A percentile compares a stretch with the other conserved stretches of the same genome.
Evolutionary conservation across 1,140 invertebrate species (phyloP).

Genomic region (Aphelenchoides besseyi): DNA sequence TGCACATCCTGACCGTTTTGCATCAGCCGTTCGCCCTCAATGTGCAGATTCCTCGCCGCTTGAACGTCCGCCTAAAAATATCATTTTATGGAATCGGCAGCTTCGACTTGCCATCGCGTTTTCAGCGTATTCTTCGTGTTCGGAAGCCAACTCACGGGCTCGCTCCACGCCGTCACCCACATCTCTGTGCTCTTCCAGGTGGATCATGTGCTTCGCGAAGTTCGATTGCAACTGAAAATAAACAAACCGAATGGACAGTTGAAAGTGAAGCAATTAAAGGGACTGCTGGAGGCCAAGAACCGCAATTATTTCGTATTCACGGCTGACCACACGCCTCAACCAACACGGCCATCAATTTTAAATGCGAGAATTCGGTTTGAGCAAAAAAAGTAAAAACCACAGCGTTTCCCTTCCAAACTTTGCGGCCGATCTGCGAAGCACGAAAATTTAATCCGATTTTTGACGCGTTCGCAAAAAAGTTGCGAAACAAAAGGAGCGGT

Average conservation of each 20-base stretch:
- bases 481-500: too few species aligned
- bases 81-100: slow-evolving; percentile 15
- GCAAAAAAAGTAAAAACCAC: too few species aligned
- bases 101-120: slow-evolving; percentile 49
- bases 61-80: slow-evolving; percentile 73
- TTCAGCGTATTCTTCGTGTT: slow-evolving; percentile 50
- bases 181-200: slow-evolving; percentile 61
- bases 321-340: too few species aligned
- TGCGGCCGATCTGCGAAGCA: too few species aligned
- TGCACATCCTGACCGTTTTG: slow-evolving; percentile 49
- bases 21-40: slow-evolving; percentile 72
- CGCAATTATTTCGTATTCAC: too few species aligned
- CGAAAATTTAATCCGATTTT: too few species aligned
- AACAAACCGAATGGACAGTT: neutral
- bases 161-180: slow-evolving; percentile 53
- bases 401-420: too few species aligned
- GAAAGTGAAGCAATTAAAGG: neutral
- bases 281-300: too few species aligned
- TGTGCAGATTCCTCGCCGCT: slow-evolving; percentile 74
- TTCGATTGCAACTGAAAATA: slow-evolving; percentile 59
- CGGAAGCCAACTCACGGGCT: slow-evolving; percentile 36
- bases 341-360: too few species aligned
- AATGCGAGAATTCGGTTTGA: too few species aligned
- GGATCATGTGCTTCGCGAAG: slow-evolving; percentile 62
- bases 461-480: too few species aligned